Conservation (phyloP, 2,797 vertebrate genomes). For the Darevskia mixta region DNA sequence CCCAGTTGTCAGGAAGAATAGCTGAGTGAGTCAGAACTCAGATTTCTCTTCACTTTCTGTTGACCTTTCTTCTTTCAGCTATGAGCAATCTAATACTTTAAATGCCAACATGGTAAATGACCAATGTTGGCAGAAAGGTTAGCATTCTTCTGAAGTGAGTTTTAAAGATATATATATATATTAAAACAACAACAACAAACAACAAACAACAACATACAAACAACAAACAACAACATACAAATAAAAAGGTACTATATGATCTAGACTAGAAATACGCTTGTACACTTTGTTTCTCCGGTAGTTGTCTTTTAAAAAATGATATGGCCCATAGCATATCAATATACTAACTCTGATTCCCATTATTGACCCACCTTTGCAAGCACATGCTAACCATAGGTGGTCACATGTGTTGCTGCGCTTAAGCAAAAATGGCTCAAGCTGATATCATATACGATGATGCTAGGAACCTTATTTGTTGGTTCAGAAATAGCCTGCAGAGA, state of each 20-base stretch:
- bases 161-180: not conserved
- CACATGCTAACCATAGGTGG: not conserved
- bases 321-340: not conserved
- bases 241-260: too few relatives aligned
- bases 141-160: not conserved
- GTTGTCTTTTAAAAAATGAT: not conserved
- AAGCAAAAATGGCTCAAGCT: not conserved
- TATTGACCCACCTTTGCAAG: not conserved
- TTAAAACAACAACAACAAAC: too few relatives aligned
- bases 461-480: not conserved
- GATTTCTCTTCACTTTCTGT: not conserved
- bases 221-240: too few relatives aligned
- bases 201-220: too few relatives aligned
- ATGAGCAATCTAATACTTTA: not conserved
- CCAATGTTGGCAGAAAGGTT: not conserved
- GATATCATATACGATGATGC: not conserved
- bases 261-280: not conserved
- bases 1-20: not conserved
- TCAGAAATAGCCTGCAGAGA: not conserved
- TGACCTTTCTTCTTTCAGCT: not conserved
- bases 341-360: not conserved
- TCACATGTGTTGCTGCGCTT: not conserved
- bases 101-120: not conserved
- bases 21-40: not conserved
- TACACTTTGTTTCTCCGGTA: not conserved